These are phyloP conservation scores for Acleris laterana DNA, from an alignment of 2,888 invertebrate species.

Conservation along the genomic window DNA sequence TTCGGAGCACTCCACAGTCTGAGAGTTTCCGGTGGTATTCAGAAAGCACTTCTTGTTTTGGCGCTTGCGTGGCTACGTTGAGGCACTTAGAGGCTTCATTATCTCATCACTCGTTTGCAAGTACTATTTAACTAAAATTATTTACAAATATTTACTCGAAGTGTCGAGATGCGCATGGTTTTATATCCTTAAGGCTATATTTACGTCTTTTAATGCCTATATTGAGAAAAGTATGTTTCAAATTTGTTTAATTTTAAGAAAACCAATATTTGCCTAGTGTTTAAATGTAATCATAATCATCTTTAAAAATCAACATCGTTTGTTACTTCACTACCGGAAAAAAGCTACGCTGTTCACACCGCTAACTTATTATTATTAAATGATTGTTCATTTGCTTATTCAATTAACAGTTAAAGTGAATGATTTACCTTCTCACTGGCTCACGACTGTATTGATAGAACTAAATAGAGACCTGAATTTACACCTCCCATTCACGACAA, in stretches of 20 bases:
- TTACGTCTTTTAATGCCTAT: too few species aligned
- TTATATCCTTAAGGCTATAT: too few species aligned
- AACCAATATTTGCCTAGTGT: too few species aligned
- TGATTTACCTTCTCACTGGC: not conserved
- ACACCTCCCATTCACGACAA: conserved; percentile 20
- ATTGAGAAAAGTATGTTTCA: too few species aligned
- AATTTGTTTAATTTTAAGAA: too few species aligned
- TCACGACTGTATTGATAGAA: conserved; percentile 12
- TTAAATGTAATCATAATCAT: too few species aligned
- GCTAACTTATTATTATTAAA: not conserved
- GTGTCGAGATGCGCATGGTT: too few species aligned
- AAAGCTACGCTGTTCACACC: not conserved
- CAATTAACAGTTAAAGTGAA: conserved; percentile 19
- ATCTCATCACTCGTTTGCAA: too few species aligned
- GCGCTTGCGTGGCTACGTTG: not conserved
- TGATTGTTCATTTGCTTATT: conserved; percentile 6
- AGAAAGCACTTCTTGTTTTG: not conserved
- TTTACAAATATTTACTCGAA: too few species aligned
- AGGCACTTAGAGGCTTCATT: too few species aligned
- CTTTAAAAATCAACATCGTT: too few species aligned
- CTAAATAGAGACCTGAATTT: conserved; percentile 16
- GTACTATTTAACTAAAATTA: too few species aligned
- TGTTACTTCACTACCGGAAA: not conserved
- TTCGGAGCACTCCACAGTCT: not conserved
- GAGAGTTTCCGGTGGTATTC: not conserved